These are phyloP conservation scores for Steatornis caripensis DNA, from an alignment of 2,113 vertebrate species.

Conservation along the genomic window DNA sequence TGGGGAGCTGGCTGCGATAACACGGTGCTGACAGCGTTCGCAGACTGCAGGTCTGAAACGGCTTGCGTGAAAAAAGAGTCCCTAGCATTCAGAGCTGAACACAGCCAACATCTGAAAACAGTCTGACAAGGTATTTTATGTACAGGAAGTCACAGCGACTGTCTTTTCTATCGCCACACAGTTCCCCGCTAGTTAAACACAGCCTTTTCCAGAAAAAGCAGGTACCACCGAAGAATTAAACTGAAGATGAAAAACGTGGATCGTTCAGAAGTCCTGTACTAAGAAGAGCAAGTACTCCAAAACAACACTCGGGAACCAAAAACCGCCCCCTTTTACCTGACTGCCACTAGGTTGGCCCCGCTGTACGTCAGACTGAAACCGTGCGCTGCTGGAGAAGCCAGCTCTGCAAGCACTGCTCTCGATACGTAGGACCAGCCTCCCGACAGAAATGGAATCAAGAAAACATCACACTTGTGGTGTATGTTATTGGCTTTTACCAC, in stretches of 20 bases:
- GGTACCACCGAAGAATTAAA: background rate
- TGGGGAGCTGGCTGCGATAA: background rate
- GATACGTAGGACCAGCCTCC: background rate
- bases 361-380: background rate
- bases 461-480: background rate
- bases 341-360: accelerated
- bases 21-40: background rate
- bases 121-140: background rate
- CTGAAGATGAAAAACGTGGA: background rate
- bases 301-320: background rate
- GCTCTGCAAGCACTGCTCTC: background rate
- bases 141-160: accelerated
- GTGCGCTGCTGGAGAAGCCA: accelerated
- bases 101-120: accelerated
- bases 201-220: background rate
- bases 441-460: background rate
- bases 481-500: background rate
- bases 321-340: accelerated
- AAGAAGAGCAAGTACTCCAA: background rate
- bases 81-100: background rate
- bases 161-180: background rate
- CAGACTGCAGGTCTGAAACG: accelerated
- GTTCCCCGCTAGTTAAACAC: background rate
- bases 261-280: background rate
- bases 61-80: background rate